These are phyloP conservation scores for Mechanitis messenoides DNA, from an alignment of 2,888 invertebrate genomes.

Conservation along the genomic window DNA sequence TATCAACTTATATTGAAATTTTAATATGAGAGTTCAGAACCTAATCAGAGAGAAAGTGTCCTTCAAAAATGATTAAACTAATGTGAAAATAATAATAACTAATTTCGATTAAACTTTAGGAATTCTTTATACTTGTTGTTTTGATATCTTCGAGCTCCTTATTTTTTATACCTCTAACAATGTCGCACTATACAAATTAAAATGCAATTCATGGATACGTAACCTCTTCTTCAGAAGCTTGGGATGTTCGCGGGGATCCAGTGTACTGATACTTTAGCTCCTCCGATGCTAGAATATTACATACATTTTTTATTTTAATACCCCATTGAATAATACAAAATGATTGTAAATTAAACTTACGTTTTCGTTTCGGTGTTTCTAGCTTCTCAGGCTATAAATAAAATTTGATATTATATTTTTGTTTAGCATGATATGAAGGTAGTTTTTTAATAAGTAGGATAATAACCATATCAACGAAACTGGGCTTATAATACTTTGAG, in stretches of 20 bases:
- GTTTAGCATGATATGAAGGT: background rate
- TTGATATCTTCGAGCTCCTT: too few relatives aligned
- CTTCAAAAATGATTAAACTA: too few relatives aligned
- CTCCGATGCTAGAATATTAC: conserved; percentile 13
- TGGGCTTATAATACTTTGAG: conserved; percentile 56
- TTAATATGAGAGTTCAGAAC: too few relatives aligned
- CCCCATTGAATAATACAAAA: too few relatives aligned
- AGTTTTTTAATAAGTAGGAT: background rate
- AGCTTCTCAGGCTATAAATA: conserved; percentile 38
- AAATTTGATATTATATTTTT: background rate
- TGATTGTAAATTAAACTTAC: conserved; percentile 26
- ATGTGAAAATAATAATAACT: too few relatives aligned
- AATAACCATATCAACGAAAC: conserved; percentile 43
- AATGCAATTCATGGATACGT: background rate
- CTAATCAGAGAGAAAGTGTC: too few relatives aligned
- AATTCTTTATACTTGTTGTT: too few relatives aligned
- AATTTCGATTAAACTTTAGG: too few relatives aligned
- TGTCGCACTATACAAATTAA: background rate
- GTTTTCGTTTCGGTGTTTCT: conserved; percentile 34
- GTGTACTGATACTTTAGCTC: conserved; percentile 10
- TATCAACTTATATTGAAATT: too few relatives aligned
- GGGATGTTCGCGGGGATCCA: conserved; percentile 1
- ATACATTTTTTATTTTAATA: background rate
- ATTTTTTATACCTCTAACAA: conserved; percentile 1
- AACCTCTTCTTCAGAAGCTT: conserved; percentile 26